A percentile compares a stretch with the other conserved stretches of the same genome.
These are phyloP conservation scores for Mythimna albipuncta DNA, from an alignment of 2,888 invertebrate species.

Conservation along the genomic window DNA sequence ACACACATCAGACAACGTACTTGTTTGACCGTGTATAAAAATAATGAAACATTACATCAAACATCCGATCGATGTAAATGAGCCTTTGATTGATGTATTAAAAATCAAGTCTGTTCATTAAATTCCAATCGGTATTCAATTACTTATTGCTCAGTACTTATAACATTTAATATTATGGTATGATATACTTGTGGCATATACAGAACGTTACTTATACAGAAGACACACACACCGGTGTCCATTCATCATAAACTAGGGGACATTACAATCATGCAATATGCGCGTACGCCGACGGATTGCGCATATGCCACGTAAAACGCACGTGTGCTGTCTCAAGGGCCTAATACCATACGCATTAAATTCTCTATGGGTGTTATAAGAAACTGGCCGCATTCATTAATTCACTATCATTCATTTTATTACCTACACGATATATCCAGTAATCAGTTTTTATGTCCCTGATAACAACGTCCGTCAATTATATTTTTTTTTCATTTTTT, in stretches of 20 bases:
- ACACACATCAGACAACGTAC: slow-evolving; percentile 46
- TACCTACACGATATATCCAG: slow-evolving; percentile 11
- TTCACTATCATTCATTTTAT: slow-evolving; percentile 26
- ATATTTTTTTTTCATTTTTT: slow-evolving; percentile 11
- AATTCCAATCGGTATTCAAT: slow-evolving; percentile 3
- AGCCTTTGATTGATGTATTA: slow-evolving; percentile 7
- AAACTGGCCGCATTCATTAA: slow-evolving; percentile 37
- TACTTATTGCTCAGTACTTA: background rate
- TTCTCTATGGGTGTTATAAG: slow-evolving; percentile 15
- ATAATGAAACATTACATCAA: slow-evolving; percentile 34
- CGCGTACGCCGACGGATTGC: slow-evolving; percentile 49
- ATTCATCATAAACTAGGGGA: slow-evolving; percentile 49
- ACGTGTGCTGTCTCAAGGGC: slow-evolving; percentile 59
- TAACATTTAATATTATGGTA: background rate
- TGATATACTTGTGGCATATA: background rate
- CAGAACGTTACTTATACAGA: slow-evolving; percentile 1
- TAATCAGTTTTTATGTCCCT: slow-evolving; percentile 21
- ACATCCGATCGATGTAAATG: slow-evolving; percentile 29
- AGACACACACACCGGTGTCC: slow-evolving; percentile 27
- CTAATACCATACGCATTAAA: slow-evolving; percentile 14
- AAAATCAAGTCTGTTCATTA: slow-evolving; percentile 5
- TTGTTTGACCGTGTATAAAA: slow-evolving; percentile 43
- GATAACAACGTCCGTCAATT: slow-evolving; percentile 50
- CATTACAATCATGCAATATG: slow-evolving; percentile 26
- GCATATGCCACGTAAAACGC: slow-evolving; percentile 44